Conservation (phyloP, 2,888 invertebrate species). For the Plebejus anna region DNA sequence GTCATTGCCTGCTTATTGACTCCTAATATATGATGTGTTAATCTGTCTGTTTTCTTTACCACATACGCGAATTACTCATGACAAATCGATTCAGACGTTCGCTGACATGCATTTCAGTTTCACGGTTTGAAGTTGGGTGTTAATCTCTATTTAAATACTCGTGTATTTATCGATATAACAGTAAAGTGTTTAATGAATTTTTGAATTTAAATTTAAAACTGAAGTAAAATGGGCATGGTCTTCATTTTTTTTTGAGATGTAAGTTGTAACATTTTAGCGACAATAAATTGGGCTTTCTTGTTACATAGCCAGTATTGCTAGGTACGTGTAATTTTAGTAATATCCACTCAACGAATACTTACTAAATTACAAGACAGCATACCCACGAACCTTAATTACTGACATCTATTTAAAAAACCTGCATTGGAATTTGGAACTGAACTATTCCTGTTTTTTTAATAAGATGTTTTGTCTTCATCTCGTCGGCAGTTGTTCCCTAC, state of each 20-base stretch:
- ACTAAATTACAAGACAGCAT: too few relatives aligned
- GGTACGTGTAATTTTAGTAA: too few relatives aligned
- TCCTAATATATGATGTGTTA: constrained; percentile 67
- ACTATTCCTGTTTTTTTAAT: neutral
- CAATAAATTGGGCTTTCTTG: too few relatives aligned
- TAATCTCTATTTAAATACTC: neutral
- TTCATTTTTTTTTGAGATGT: neutral
- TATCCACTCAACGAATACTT: too few relatives aligned
- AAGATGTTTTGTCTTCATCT: neutral
- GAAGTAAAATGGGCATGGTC: neutral
- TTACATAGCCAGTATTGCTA: too few relatives aligned
- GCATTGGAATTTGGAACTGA: neutral
- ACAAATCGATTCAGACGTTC: constrained; percentile 43
- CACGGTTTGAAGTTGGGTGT: neutral
- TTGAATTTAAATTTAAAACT: too few relatives aligned
- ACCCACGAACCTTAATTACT: too few relatives aligned
- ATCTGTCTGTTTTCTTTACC: constrained; percentile 57
- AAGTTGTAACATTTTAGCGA: too few relatives aligned
- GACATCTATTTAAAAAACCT: too few relatives aligned
- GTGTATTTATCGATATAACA: neutral
- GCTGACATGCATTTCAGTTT: constrained; percentile 3
- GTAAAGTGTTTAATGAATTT: neutral
- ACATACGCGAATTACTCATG: constrained; percentile 53
- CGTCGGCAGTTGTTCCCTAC: neutral
- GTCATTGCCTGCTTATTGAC: constrained; percentile 77